Conservation (phyloP, 1,140 invertebrate genomes). For the Drosophila willistoni region DNA sequence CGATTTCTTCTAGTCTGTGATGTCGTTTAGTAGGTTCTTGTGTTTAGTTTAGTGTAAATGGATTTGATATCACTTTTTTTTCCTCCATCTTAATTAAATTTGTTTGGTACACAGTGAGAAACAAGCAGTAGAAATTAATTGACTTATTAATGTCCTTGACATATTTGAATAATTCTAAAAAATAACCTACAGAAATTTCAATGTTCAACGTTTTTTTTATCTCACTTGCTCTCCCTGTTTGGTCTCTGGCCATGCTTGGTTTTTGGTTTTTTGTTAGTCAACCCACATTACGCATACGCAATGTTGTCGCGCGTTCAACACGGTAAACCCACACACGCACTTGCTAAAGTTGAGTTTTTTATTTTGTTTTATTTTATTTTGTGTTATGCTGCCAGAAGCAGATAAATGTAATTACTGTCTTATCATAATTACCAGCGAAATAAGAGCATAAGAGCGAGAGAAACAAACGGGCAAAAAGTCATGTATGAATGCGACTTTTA, state of each 20-base stretch:
- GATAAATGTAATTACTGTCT: constrained; percentile 80
- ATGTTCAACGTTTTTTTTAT: background rate
- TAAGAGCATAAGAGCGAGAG: constrained; percentile 34
- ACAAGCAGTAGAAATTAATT: constrained; percentile 26
- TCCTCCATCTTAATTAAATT: constrained; percentile 34
- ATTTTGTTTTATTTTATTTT: constrained; percentile 26
- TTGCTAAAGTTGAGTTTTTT: constrained; percentile 28
- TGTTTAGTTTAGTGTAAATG: background rate
- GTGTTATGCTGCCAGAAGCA: constrained; percentile 59
- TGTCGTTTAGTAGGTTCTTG: no score
- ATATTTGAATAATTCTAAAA: constrained; percentile 7
- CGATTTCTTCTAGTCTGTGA: no score
- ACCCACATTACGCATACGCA: constrained; percentile 66
- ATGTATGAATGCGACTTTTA: constrained; percentile 16
- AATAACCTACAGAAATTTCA: background rate
- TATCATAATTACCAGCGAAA: constrained; percentile 74
- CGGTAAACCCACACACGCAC: constrained; percentile 33
- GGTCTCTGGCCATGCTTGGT: constrained; percentile 43
- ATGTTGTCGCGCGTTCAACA: constrained; percentile 34
- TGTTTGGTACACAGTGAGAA: constrained; percentile 33
- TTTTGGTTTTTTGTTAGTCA: background rate
- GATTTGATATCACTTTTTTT: constrained; percentile 1
- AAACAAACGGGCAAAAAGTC: constrained; percentile 31
- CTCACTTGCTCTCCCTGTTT: constrained; percentile 8
- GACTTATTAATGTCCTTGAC: constrained; percentile 4